Evolutionary conservation across 2,113 vertebrate species (phyloP), one percentile per base, ranked within the genome.

Genomic region (Elephantulus edwardii): DNA sequence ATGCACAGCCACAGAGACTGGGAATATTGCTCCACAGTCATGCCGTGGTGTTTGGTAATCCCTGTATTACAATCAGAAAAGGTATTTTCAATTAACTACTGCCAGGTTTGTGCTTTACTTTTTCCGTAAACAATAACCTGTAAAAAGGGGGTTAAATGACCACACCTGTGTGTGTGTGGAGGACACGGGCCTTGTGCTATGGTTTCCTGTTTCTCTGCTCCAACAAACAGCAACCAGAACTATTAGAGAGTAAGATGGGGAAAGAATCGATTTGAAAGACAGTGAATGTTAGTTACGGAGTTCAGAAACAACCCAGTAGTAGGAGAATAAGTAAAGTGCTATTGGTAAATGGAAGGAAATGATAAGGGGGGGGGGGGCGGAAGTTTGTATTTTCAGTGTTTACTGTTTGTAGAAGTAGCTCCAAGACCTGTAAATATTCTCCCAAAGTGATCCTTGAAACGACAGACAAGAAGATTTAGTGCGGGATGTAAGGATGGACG

Each of bases 21-120:
- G 50, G 88, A 62, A 93, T 79, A 80, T 79, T 62, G 86, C 81
- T 77, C 66, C 93, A 96, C 91, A n/a, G 87, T 93, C 74, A 93
- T 52, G 95, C 84, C 92, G 33, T 86, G 89, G 33, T 86, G 89
- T 91, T 97, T 97, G 91, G 0, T 93, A 96, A 95, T 62, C 87
- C 54, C 56, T 80, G 91, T 95, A 94, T 94, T 93, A 89, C 91
- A 96, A 95, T 33, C 46, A 70, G 56, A 92, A 78, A 70, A 91
- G 48, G 46, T 42, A 93, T 92, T 88, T 91, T 56, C 75, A 46
- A 5, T 83, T 85, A 88, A 79, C 92, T 77, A 83, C 33, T 64
- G 66, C 71, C 26, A 94, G 3, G 46, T 46, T 48, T 89, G 40
- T 66, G 83, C 68, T 86, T 88, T 54, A 46, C 42, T 91, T 54